Conservation (phyloP, 2,797 vertebrate species). For the Crocodylus rhombifer region DNA sequence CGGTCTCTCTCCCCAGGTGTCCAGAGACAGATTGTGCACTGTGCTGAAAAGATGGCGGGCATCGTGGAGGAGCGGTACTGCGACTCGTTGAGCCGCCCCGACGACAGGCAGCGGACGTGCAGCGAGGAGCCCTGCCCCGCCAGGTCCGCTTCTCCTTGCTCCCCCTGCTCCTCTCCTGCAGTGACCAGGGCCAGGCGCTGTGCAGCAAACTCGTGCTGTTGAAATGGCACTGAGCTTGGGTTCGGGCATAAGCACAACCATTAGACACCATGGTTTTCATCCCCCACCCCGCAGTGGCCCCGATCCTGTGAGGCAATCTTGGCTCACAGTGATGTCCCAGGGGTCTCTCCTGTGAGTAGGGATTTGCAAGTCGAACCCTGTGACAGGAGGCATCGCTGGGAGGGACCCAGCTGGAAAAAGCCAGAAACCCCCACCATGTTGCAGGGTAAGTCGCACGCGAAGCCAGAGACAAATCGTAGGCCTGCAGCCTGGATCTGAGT, state of each 20-base stretch:
- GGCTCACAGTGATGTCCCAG: no score
- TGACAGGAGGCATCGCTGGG: accelerated
- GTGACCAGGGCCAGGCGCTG: no score
- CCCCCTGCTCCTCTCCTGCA: no score
- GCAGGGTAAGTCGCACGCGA: neutral
- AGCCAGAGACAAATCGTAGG: accelerated
- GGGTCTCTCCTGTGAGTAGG: neutral
- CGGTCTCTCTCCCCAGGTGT: conserved; percentile 81
- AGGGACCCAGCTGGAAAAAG: accelerated
- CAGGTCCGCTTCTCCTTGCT: conserved; percentile 81
- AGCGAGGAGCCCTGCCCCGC: conserved; percentile 90
- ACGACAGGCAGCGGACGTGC: conserved; percentile 88
- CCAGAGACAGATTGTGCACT: conserved; percentile 89
- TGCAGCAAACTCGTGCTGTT: no score
- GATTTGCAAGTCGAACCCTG: accelerated
- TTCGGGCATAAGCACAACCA: neutral
- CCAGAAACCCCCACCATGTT: neutral
- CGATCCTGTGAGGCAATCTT: accelerated
- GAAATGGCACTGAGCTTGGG: no score
- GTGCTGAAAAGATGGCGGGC: conserved; percentile 87
- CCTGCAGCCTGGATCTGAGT: accelerated
- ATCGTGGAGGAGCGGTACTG: conserved; percentile 90
- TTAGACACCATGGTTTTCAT: neutral
- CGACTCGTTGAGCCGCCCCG: conserved; percentile 84
- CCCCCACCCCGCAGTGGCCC: accelerated